These are phyloP conservation scores for Molossus alvarezi DNA, from an alignment of 2,797 vertebrate species.

Conservation along the genomic window DNA sequence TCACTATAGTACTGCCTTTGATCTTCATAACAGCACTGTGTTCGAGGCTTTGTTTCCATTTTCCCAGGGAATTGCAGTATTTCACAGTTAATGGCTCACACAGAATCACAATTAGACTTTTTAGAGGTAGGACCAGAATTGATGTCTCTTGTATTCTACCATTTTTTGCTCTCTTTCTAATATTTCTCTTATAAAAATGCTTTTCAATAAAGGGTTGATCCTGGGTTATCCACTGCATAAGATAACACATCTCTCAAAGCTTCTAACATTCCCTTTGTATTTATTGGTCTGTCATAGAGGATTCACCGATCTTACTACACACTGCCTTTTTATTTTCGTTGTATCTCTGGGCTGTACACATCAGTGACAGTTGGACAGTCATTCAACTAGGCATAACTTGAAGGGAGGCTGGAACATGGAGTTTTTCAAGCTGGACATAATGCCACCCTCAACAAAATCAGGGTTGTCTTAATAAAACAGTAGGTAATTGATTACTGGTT, in stretches of 20 bases:
- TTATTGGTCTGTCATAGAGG: not conserved
- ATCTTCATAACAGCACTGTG: not conserved
- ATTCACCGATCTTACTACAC: not conserved
- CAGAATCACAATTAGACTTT: slow-evolving; percentile 37
- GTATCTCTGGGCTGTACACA: not conserved
- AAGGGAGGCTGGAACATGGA: not conserved
- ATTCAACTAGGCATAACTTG: not conserved
- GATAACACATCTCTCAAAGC: not conserved
- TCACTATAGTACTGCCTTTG: not conserved
- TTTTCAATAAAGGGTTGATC: slow-evolving; percentile 46
- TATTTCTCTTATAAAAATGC: slow-evolving; percentile 22
- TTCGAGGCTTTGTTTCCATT: not conserved
- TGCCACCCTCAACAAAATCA: slow-evolving; percentile 21
- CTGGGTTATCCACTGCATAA: not conserved
- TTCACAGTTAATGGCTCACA: slow-evolving; percentile 1
- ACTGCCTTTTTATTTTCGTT: slow-evolving; percentile 16
- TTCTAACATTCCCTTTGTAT: not conserved
- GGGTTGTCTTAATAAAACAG: not conserved
- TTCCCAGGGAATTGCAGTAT: not conserved
- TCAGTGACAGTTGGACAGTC: not conserved
- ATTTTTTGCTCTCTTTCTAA: slow-evolving; percentile 33
- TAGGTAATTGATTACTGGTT: not conserved
- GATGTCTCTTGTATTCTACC: not conserved
- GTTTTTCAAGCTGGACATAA: not conserved
- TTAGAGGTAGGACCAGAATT: not conserved